Conservation (phyloP, 2,888 invertebrate genomes). For the Tiliacea citrago region DNA sequence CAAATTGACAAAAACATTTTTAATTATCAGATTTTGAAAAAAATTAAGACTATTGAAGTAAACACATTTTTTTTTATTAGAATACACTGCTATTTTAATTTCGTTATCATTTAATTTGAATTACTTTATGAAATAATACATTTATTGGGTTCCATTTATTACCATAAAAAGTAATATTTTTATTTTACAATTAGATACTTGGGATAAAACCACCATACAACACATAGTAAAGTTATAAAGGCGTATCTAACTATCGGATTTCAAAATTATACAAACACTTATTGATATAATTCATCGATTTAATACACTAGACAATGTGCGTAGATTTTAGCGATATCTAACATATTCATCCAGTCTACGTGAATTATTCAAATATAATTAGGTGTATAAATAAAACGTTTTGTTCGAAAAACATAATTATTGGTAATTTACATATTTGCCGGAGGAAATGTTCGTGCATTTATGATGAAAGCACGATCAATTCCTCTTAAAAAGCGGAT, state of each 20-base stretch:
- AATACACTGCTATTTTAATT: constrained; percentile 20
- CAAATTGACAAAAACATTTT: constrained; percentile 35
- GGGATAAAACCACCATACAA: constrained; percentile 50
- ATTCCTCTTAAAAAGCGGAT: constrained; percentile 5
- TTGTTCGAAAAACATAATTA: constrained; percentile 11
- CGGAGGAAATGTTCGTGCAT: constrained; percentile 16
- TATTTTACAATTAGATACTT: constrained; percentile 45
- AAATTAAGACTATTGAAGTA: constrained; percentile 18
- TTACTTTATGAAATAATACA: constrained; percentile 28
- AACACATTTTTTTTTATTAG: not conserved
- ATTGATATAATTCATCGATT: constrained; percentile 63
- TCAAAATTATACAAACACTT: constrained; percentile 64
- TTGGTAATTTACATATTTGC: constrained; percentile 11
- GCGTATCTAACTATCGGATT: constrained; percentile 54
- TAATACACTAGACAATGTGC: constrained; percentile 77
- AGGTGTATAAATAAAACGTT: constrained; percentile 33
- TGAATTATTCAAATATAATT: constrained; percentile 61
- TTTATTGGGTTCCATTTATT: constrained; percentile 25
- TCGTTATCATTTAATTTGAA: constrained; percentile 18
- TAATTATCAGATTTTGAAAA: constrained; percentile 26
- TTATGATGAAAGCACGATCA: constrained; percentile 1
- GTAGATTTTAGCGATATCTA: constrained; percentile 81
- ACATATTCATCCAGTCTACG: constrained; percentile 78
- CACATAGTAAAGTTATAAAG: constrained; percentile 58
- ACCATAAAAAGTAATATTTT: constrained; percentile 49